Evolutionary conservation across 2,888 invertebrate genomes (phyloP).

Genomic region (Hirudinaria manillensis): DNA sequence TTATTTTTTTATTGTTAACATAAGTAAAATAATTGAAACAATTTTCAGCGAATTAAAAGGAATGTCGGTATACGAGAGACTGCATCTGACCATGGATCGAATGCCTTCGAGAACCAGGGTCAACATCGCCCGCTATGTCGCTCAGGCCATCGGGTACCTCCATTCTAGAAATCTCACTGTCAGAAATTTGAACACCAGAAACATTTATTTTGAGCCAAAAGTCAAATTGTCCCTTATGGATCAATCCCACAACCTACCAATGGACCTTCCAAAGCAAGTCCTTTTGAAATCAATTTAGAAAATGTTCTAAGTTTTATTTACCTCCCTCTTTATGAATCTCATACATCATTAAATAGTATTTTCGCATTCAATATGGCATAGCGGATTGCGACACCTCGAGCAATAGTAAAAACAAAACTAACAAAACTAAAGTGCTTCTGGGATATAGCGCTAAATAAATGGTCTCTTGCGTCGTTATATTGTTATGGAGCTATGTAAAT

Average conservation of each 20-base stretch:
- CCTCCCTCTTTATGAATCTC: neutral
- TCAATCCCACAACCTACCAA: slow-evolving; percentile 40
- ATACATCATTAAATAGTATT: neutral
- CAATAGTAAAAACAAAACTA: too few relatives aligned
- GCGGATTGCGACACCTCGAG: too few relatives aligned
- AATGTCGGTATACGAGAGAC: slow-evolving; percentile 51
- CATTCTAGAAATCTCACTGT: slow-evolving; percentile 57
- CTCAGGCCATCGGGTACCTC: slow-evolving; percentile 56
- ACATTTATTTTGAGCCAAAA: slow-evolving; percentile 54
- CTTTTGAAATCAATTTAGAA: neutral
- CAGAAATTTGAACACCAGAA: slow-evolving; percentile 53
- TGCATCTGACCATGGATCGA: slow-evolving; percentile 48
- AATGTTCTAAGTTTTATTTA: neutral
- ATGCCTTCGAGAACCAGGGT: slow-evolving; percentile 48
- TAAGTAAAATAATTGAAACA: too few relatives aligned
- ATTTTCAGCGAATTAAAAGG: slow-evolving; percentile 48
- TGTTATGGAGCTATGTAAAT: too few relatives aligned
- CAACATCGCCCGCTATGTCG: slow-evolving; percentile 51
- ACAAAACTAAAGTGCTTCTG: too few relatives aligned
- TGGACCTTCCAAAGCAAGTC: neutral
- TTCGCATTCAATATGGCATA: neutral
- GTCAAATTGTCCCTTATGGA: slow-evolving; percentile 56
- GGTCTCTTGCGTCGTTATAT: too few relatives aligned
- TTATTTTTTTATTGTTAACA: too few relatives aligned
- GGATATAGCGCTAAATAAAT: too few relatives aligned